Conservation (phyloP, 2,797 vertebrate species). For the Danionella dracula region DNA sequence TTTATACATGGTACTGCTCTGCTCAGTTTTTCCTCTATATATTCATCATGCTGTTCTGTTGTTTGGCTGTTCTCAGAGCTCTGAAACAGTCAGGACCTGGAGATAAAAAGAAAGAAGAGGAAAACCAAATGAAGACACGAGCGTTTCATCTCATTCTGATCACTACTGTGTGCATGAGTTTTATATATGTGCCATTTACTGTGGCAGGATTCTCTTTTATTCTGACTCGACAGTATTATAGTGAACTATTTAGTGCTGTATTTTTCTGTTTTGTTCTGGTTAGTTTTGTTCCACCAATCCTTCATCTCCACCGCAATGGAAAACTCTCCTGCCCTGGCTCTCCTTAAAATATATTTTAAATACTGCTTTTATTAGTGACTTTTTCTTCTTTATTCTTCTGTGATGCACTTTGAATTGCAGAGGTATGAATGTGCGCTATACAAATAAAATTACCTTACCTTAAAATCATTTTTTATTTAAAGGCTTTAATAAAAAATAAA, state of each 20-base stretch:
- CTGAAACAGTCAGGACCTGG: background rate
- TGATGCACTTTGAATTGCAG: too few relatives aligned
- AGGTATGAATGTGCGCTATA: too few relatives aligned
- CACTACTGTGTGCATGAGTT: background rate
- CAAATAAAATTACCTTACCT: too few relatives aligned
- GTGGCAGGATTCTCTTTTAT: background rate
- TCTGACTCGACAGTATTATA: background rate
- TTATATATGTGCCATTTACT: background rate
- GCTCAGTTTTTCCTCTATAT: background rate
- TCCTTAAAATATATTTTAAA: too few relatives aligned
- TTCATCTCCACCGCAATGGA: background rate
- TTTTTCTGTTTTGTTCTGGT: background rate
- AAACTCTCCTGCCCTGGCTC: background rate
- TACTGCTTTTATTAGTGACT: too few relatives aligned
- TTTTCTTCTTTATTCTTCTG: too few relatives aligned
- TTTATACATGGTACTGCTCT: background rate
- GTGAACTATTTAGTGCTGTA: background rate
- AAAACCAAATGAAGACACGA: background rate
- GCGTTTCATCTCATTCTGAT: background rate
- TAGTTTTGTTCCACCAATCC: background rate
- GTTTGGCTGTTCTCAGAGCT: background rate
- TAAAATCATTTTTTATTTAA: too few relatives aligned
- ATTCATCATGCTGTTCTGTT: background rate
- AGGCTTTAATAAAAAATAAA: too few relatives aligned
- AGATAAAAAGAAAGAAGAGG: background rate